phyloP scores from a whole-genome alignment of 2,797 vertebrate species.

The Monodelphis domestica region DNA sequence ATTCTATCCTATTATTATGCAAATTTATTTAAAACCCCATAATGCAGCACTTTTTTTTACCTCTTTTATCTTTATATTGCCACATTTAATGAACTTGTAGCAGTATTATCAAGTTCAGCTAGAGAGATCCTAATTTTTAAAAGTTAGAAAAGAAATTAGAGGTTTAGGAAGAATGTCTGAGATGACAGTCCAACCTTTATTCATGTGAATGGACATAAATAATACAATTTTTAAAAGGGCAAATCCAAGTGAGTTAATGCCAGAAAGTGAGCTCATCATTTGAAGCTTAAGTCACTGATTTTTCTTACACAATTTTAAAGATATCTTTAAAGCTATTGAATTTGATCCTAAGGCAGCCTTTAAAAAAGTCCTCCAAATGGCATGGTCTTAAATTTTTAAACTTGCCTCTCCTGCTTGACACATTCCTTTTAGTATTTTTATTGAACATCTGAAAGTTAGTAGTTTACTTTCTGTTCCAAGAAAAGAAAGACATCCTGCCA shows the following conservation, averaged over 20 bases:
- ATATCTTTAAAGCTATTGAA: not conserved
- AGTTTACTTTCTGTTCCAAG: slow-evolving; percentile 72
- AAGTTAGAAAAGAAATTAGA: slow-evolving; percentile 49
- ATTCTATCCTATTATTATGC: slow-evolving; percentile 66
- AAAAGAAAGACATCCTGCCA: slow-evolving; percentile 32
- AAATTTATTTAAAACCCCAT: slow-evolving; percentile 69
- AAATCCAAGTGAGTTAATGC: slow-evolving; percentile 56
- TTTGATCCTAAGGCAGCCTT: slow-evolving; percentile 25
- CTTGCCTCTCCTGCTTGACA: slow-evolving; percentile 16
- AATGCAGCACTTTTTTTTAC: slow-evolving; percentile 55
- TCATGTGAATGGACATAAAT: slow-evolving; percentile 63
- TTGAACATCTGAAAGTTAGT: slow-evolving; percentile 57
- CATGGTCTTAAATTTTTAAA: slow-evolving; percentile 62
- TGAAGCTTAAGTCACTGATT: slow-evolving; percentile 17
- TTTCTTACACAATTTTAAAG: slow-evolving; percentile 30
- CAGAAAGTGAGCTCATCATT: slow-evolving; percentile 54
- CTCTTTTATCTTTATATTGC: slow-evolving; percentile 57
- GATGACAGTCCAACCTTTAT: slow-evolving; percentile 43
- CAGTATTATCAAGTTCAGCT: slow-evolving; percentile 59
- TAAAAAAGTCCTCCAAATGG: slow-evolving; percentile 22
- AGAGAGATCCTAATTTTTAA: slow-evolving; percentile 59
- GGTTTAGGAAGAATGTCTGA: slow-evolving; percentile 17
- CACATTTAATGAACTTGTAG: slow-evolving; percentile 70
- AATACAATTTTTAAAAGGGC: slow-evolving; percentile 55
- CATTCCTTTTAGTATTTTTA: slow-evolving; percentile 55